Base-by-base conservation (phyloP, 2,113 vertebrate genomes). In the Oryzias celebensis region DNA sequence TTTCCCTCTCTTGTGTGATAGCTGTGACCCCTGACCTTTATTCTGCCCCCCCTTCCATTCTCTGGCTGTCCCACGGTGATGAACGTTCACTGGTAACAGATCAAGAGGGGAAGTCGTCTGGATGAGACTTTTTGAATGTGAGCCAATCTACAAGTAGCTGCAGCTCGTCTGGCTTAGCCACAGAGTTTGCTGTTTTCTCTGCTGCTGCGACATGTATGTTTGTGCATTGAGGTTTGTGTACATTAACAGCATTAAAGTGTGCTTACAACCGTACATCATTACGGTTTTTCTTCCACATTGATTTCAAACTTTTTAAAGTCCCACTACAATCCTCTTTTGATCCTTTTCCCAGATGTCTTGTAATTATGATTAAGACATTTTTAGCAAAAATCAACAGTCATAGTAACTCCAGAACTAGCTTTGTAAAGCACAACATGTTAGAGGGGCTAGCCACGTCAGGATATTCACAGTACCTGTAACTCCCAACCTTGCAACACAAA, bases 21-120 rank as follows among this genome's bases (percentile, higher is more conserved):
- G 65, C 62, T 65, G 60, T 74, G 79, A 85, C 85, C 83, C 31
- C 28, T 83, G 82, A 85, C 85, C 87, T 62, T 58, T 41, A 48
- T 70, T 81, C 73, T 74, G 58, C 82, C 78, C 82, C 67, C 23
- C 44, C 31, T 49, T 63, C 50, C 61, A 42, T 68, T 77, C 73
- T 58, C 46, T 6, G 56, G 54, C 70, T 73, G 68, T 57, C 80
- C 46, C 68, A 52, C 75, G 49, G 51, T 68, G 77, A 68, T 50
- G 59, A 42, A 71, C 75, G 82, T 68, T 78, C 60, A 64, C 46
- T 7, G 18, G 4, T 23, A 36, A 22, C 57, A 71, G 72, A 74
- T 77, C 69, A 26, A 43, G 65, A 61, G n/a, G 15, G 48, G 70
- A 75, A 57, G 62, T 68, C 62, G 59, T 68, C 68, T 68, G 62